phyloP scores from a whole-genome alignment of 2,113 vertebrate genomes.

The Hippocampus abdominalis region DNA sequence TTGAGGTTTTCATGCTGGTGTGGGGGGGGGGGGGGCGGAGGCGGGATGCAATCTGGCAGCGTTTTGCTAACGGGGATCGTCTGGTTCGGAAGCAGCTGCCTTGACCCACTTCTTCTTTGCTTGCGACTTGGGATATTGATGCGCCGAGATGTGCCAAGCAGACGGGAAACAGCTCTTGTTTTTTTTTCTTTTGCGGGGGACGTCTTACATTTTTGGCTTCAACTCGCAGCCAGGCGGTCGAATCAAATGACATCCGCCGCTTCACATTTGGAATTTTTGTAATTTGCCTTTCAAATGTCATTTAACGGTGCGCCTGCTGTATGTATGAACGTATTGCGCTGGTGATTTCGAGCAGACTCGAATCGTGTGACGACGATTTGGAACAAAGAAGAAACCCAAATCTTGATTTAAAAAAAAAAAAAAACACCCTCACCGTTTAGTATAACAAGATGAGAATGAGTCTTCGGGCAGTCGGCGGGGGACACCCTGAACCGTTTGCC shows the following conservation, averaged over 20 bases:
- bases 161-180: conserved; percentile 39
- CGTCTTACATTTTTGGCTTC: conserved; percentile 1
- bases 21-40: conserved; percentile 35
- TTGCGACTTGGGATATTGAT: conserved; percentile 23
- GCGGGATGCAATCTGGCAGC: conserved; percentile 35
- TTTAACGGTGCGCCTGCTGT: neutral
- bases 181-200: conserved; percentile 2
- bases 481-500: no score
- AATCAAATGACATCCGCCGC: neutral
- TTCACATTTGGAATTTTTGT: neutral
- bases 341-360: neutral
- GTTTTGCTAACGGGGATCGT: conserved; percentile 16
- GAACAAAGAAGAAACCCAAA: neutral
- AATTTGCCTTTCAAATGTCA: neutral
- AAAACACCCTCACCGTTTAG: no score
- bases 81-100: conserved; percentile 27
- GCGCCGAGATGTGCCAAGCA: conserved; percentile 24
- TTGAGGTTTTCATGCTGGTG: conserved; percentile 29
- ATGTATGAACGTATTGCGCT: neutral
- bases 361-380: neutral
- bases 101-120: conserved; percentile 60
- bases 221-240: neutral
- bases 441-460: no score
- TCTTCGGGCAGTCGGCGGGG: no score
- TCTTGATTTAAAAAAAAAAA: no score